Conservation (phyloP, 2,888 invertebrate species). For the Leptothorax acervorum region DNA sequence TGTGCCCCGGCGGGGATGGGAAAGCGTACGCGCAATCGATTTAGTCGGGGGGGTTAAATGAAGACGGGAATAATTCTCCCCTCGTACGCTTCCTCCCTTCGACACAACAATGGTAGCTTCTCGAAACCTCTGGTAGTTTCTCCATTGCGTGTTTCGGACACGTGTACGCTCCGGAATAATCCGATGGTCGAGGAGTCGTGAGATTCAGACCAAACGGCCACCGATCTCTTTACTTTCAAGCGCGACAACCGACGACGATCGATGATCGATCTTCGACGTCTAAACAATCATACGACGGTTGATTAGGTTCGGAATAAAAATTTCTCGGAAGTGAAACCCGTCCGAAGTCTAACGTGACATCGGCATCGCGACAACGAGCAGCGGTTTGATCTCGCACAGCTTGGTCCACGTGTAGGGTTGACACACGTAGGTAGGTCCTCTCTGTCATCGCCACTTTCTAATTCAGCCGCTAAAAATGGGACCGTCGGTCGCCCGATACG, state of each 20-base stretch:
- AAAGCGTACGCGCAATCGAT: slow-evolving; percentile 35
- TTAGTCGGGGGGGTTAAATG: slow-evolving; percentile 32
- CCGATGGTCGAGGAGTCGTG: neutral
- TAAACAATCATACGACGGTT: neutral
- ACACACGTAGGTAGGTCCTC: neutral
- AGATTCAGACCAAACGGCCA: neutral
- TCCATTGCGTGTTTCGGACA: slow-evolving; percentile 4
- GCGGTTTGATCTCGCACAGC: neutral
- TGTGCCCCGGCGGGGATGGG: slow-evolving; percentile 12
- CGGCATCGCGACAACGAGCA: neutral
- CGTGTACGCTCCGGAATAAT: neutral
- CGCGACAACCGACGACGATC: too few species aligned
- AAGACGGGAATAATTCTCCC: slow-evolving; percentile 37
- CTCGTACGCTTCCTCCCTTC: neutral
- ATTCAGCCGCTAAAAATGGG: slow-evolving; percentile 48
- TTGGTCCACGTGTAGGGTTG: neutral
- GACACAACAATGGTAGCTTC: slow-evolving; percentile 13
- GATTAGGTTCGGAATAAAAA: neutral
- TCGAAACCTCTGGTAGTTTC: neutral
- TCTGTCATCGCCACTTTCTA: slow-evolving; percentile 49
- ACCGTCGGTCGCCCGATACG: slow-evolving; percentile 37
- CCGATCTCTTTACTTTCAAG: too few species aligned
- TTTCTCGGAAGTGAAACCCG: slow-evolving; percentile 2
- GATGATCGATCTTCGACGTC: neutral
- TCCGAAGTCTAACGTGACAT: neutral